Conservation (phyloP, 2,888 invertebrate species). For the Danaus chrysippus region DNA sequence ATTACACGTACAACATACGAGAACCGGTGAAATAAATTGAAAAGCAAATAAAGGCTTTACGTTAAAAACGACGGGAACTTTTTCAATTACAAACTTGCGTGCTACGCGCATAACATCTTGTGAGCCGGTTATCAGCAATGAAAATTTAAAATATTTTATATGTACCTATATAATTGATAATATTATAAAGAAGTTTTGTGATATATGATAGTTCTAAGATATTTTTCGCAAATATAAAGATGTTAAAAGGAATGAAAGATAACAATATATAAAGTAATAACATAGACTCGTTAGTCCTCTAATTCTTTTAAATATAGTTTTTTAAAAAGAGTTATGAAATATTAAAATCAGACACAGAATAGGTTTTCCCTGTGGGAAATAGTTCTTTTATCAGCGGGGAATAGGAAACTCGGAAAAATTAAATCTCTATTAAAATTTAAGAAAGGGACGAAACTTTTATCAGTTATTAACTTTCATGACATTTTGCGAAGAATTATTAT, state of each 20-base stretch:
- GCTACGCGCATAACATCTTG: constrained; percentile 54
- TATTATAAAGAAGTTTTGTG: background rate
- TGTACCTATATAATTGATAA: constrained; percentile 11
- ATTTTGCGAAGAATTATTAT: constrained; percentile 76
- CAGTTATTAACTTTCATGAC: constrained; percentile 77
- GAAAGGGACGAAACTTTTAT: constrained; percentile 75
- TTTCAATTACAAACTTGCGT: constrained; percentile 77
- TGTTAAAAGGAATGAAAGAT: no score
- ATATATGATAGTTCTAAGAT: background rate
- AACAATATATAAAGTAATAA: no score
- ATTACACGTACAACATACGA: constrained; percentile 42
- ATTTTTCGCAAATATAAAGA: background rate
- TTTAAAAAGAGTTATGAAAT: background rate
- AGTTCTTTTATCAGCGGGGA: constrained; percentile 51
- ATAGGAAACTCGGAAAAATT: constrained; percentile 64
- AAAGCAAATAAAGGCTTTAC: constrained; percentile 55
- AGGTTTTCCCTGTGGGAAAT: constrained; percentile 30
- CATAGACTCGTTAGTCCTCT: background rate
- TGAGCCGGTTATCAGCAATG: constrained; percentile 36
- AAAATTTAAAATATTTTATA: constrained; percentile 29
- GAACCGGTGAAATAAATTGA: constrained; percentile 50
- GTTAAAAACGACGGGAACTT: constrained; percentile 65
- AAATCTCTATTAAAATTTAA: constrained; percentile 75
- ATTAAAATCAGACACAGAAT: constrained; percentile 14
- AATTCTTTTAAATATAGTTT: constrained; percentile 1